phyloP scores from a whole-genome alignment of 2,113 vertebrate genomes.

The Psittacula cyanocephala region DNA sequence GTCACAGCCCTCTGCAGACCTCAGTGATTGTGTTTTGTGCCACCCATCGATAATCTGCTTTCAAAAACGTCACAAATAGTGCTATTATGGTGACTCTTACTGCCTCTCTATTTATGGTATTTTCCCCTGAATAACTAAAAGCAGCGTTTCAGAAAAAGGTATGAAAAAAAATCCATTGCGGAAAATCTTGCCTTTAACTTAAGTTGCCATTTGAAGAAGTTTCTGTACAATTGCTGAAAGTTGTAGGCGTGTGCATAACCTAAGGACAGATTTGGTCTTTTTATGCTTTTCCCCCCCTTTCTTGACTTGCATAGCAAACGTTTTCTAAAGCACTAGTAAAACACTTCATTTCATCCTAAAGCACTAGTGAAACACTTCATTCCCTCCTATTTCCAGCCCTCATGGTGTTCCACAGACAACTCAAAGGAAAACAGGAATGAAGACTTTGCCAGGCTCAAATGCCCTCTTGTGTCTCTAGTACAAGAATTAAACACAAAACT shows the following conservation, averaged over 20 bases:
- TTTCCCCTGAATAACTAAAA: background rate
- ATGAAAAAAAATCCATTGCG: background rate
- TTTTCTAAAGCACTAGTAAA: background rate
- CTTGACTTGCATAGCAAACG: background rate
- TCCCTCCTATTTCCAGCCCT: background rate
- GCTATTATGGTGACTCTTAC: background rate
- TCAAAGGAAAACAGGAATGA: background rate
- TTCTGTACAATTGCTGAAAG: background rate
- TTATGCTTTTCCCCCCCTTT: background rate
- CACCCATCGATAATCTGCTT: rapidly evolving
- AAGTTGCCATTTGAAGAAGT: background rate
- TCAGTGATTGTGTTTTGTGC: background rate
- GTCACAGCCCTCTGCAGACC: background rate
- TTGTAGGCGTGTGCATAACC: background rate
- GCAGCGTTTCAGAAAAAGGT: background rate
- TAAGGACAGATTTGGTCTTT: background rate
- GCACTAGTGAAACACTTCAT: background rate
- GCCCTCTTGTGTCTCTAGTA: background rate
- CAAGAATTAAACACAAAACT: background rate
- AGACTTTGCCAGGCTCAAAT: background rate
- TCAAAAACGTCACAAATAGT: background rate
- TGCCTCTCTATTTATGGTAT: background rate
- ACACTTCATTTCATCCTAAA: background rate
- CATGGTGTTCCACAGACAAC: background rate
- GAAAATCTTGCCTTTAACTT: background rate